phyloP scores from a whole-genome alignment of 1,140 invertebrate genomes.

The Listronotus oregonensis region DNA sequence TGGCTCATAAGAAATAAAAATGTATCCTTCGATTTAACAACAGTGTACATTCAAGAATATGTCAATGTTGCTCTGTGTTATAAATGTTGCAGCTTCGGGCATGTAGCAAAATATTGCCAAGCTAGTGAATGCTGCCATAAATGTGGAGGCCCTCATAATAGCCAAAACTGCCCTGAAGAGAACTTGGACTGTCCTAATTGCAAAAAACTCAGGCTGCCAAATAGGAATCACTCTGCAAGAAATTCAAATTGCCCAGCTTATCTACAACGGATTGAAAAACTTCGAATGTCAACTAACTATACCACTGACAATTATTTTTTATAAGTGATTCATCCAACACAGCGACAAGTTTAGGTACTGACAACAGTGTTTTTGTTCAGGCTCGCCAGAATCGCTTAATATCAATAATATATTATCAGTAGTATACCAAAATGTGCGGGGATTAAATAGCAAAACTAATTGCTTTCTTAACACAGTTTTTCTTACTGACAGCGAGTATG shows the following conservation, averaged over 20 bases:
- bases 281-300: too few relatives aligned
- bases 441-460: neutral
- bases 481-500: neutral
- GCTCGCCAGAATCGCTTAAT: neutral
- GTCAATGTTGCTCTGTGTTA: neutral
- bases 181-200: neutral
- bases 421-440: neutral
- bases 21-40: neutral
- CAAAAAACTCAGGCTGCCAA: neutral
- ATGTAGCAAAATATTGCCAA: neutral
- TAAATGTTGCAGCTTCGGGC: slow-evolving; percentile 1
- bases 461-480: neutral
- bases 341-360: too few relatives aligned
- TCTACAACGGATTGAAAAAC: neutral
- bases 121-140: too few relatives aligned
- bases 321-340: too few relatives aligned
- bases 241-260: neutral
- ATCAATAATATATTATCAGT: neutral
- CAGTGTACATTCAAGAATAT: neutral
- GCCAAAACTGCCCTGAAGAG: neutral
- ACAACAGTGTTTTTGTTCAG: neutral
- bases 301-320: too few relatives aligned
- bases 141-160: too few relatives aligned
- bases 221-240: neutral
- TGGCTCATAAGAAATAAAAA: neutral